Evolutionary conservation across 2,113 vertebrate genomes (phyloP).

Genomic region (Brachyhypopomus occidentalis): DNA sequence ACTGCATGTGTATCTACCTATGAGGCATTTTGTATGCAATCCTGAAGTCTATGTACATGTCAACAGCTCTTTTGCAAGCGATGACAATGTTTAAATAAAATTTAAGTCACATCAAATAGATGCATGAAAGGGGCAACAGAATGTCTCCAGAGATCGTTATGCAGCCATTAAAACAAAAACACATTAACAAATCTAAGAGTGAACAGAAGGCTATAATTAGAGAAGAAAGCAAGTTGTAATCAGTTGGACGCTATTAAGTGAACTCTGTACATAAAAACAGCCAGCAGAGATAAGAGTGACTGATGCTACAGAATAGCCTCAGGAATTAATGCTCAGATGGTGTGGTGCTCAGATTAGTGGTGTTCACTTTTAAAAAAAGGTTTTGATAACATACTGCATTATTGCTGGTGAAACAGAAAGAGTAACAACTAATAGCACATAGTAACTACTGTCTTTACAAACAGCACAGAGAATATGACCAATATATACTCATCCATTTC

Average conservation of each 20-base stretch:
- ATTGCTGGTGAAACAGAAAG: not conserved
- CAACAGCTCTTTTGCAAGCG: constrained; percentile 33
- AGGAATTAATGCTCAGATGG: constrained; percentile 4
- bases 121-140: constrained; percentile 39
- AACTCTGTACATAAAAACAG: constrained; percentile 20
- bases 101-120: constrained; percentile 33
- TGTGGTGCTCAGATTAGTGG: too few relatives aligned
- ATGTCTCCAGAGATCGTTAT: constrained; percentile 44
- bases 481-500: too few relatives aligned
- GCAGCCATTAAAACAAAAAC: constrained; percentile 18
- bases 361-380: not conserved
- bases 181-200: not conserved
- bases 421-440: too few relatives aligned
- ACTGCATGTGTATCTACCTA: not conserved
- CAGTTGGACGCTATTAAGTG: constrained; percentile 6
- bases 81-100: constrained; percentile 28
- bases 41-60: constrained; percentile 37
- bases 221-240: not conserved
- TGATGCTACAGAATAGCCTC: not conserved
- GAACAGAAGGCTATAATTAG: not conserved
- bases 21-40: constrained; percentile 20
- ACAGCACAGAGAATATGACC: too few relatives aligned
- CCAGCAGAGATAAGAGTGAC: not conserved
- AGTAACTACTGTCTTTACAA: too few relatives aligned
- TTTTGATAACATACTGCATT: not conserved